Evolutionary conservation across 1,140 invertebrate species (phyloP), one percentile per base, ranked within the genome.

Genomic region (Cylas formicarius): DNA sequence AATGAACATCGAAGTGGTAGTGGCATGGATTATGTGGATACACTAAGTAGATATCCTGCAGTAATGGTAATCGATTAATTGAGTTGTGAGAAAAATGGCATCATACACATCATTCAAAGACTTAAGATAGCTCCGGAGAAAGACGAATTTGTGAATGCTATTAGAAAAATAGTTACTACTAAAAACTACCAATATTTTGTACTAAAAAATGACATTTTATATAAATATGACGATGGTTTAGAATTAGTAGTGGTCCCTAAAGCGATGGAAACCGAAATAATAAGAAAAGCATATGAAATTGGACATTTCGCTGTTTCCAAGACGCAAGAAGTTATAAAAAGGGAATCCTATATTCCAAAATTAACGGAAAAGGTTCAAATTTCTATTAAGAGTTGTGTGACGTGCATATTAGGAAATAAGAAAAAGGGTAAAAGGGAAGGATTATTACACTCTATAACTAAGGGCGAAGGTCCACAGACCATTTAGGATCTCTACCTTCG

Each of bases 391-490:
- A 60, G 46, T 41, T 70, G 65, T 52, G 50, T 68, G 10, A 49
- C 49, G 10, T 69, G 63, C 39, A 53, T 69, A 8, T 44, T 69
- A 35, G 53, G 55, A 5, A 52, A 53, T 8, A 61, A 48, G n/a
- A n/a, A n/a, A n/a, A n/a, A n/a, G n/a, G 67, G 69, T 10, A 70
- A 68, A 48, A 50, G 62, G 40, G 62, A 70, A 49, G 67, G 56
- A 13, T n/a, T 46, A 2, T 21, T 57, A 14, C 36, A 61, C 16
- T 53, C 55, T 2, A 48, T 60, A 19, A 2, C 23, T 3, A 58
- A 61, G 45, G 35, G 26, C 9, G 52, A 56, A 9, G 19, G n/a
- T 0, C 61, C 59, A 7, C 56, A 8, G 63, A 67, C 48, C 60
- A 66, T 48, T 50, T 66, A 59, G 67, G 70, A 27, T 65, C 68